phyloP scores from a whole-genome alignment of 2,888 invertebrate species.

The Ariolimax columbianus region DNA sequence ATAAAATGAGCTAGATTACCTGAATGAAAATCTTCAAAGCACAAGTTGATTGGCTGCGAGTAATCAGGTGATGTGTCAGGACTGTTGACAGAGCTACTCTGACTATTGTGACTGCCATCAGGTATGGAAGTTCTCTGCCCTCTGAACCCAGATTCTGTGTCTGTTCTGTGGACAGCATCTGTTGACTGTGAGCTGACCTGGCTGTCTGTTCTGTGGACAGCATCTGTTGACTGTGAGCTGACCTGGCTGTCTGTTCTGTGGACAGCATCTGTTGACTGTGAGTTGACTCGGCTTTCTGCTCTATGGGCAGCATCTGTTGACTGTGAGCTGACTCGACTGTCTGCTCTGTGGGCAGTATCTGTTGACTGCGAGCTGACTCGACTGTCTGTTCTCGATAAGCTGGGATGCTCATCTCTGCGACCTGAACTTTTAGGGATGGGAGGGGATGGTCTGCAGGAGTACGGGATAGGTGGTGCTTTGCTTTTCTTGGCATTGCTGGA shows the following conservation, averaged over 20 bases:
- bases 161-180: neutral
- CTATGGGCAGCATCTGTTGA: neutral
- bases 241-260: neutral
- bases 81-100: neutral
- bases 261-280: no score
- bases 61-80: neutral
- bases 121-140: neutral
- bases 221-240: no score
- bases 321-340: neutral
- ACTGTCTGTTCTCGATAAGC: neutral
- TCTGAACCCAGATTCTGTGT: neutral
- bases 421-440: neutral
- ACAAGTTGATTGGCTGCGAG: neutral
- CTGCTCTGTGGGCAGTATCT: no score
- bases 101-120: neutral
- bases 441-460: neutral
- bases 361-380: no score
- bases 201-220: neutral
- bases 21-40: neutral
- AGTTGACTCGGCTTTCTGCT: neutral
- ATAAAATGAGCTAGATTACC: neutral
- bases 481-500: neutral
- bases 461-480: conserved; percentile 5
- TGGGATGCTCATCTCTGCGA: neutral
- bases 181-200: no score